Conservation (phyloP, 1,140 invertebrate genomes). For the Odontomachus brunneus region DNA sequence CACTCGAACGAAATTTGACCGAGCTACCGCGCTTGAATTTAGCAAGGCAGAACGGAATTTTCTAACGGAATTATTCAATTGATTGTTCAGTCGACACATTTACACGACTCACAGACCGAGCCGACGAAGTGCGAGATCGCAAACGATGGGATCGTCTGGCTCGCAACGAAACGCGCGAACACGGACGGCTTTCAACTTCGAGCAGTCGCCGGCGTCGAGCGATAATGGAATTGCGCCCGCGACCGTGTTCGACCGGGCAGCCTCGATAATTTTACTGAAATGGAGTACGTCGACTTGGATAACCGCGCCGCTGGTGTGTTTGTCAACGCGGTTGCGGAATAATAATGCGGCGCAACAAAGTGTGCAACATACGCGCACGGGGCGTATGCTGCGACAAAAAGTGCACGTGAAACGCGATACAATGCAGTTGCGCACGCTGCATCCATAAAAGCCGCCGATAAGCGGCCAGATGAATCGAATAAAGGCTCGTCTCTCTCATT, state of each 20-base stretch:
- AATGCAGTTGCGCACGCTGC: neutral
- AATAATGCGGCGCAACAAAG: constrained; percentile 34
- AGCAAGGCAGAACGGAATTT: too few species aligned
- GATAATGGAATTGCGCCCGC: constrained; percentile 37
- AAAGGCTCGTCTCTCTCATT: too few species aligned
- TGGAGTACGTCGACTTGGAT: constrained; percentile 18
- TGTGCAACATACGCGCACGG: neutral
- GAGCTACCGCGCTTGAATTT: too few species aligned
- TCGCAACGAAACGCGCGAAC: neutral
- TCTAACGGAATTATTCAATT: too few species aligned
- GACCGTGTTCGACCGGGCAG: neutral
- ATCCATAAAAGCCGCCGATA: too few species aligned
- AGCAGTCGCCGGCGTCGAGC: neutral
- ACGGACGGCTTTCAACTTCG: neutral
- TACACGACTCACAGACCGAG: neutral
- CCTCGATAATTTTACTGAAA: constrained; percentile 58
- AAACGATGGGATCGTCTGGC: neutral
- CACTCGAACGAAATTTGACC: too few species aligned
- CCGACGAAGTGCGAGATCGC: neutral
- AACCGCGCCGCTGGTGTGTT: neutral
- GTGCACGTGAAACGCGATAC: neutral
- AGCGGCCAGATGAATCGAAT: too few species aligned
- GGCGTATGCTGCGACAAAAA: too few species aligned
- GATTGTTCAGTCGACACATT: neutral
- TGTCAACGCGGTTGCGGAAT: constrained; percentile 33